Percentiles rank a stretch among this genome's conserved stretches.
Conservation (phyloP, 2,888 invertebrate genomes). For the Andrena praecox region DNA sequence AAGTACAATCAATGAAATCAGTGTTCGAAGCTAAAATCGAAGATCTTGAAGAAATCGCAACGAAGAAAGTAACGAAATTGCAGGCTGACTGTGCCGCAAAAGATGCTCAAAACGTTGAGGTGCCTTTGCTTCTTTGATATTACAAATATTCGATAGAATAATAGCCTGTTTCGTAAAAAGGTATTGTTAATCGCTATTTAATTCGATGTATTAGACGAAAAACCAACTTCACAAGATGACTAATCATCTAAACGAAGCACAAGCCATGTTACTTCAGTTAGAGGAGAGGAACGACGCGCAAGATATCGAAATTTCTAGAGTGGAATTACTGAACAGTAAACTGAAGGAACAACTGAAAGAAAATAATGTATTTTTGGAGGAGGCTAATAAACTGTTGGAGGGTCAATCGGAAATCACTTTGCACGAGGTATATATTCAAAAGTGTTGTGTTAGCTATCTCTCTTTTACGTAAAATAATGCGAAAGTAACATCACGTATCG, state of each 20-base stretch:
- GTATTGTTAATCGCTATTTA: slow-evolving; percentile 22
- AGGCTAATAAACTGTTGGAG: slow-evolving; percentile 50
- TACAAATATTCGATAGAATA: neutral
- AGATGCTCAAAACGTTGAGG: slow-evolving; percentile 74
- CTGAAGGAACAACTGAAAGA: slow-evolving; percentile 69
- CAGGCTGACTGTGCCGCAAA: slow-evolving; percentile 71
- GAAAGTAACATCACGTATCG: neutral
- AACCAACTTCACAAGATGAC: slow-evolving; percentile 78
- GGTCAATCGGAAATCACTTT: slow-evolving; percentile 53
- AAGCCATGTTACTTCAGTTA: slow-evolving; percentile 73
- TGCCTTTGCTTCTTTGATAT: slow-evolving; percentile 44
- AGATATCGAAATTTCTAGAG: slow-evolving; percentile 73
- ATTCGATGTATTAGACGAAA: slow-evolving; percentile 69
- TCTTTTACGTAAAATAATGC: neutral
- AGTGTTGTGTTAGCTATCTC: neutral
- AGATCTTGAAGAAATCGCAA: slow-evolving; percentile 70
- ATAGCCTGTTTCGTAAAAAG: too few relatives aligned
- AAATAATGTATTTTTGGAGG: slow-evolving; percentile 39
- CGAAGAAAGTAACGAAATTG: slow-evolving; percentile 72
- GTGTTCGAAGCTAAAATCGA: slow-evolving; percentile 77
- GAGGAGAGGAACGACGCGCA: slow-evolving; percentile 79
- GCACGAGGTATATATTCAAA: slow-evolving; percentile 61
- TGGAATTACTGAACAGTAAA: slow-evolving; percentile 74
- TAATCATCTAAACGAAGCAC: slow-evolving; percentile 71
- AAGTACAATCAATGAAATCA: slow-evolving; percentile 75